Evolutionary conservation across 2,888 invertebrate genomes (phyloP).

Genomic region (Melieria omissa): DNA sequence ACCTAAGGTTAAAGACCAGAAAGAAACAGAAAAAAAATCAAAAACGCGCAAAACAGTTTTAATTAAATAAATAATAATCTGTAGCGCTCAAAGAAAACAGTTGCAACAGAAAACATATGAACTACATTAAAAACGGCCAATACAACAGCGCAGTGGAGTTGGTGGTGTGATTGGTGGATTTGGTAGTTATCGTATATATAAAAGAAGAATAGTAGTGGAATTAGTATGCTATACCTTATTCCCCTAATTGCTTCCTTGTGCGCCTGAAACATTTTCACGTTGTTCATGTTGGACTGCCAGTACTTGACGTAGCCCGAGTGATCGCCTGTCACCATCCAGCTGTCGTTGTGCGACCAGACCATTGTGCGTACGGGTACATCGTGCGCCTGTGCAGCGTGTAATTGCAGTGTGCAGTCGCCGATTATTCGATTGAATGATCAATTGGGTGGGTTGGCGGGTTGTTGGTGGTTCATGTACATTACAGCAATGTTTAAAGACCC

Average conservation of each 20-base stretch:
- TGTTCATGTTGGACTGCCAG: constrained; percentile 99
- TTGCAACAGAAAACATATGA: too few relatives aligned
- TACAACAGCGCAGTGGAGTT: too few relatives aligned
- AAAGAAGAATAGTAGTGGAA: constrained; percentile 48
- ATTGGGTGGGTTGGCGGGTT: too few relatives aligned
- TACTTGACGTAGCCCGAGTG: constrained; percentile 99
- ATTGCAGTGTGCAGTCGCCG: background rate
- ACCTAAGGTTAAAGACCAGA: too few relatives aligned
- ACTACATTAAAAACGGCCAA: too few relatives aligned
- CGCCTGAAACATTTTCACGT: constrained; percentile 99
- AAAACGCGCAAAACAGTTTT: too few relatives aligned
- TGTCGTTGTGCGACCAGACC: constrained; percentile 99
- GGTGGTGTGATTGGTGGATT: too few relatives aligned
- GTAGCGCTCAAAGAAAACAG: too few relatives aligned
- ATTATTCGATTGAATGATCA: background rate
- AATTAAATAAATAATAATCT: too few relatives aligned
- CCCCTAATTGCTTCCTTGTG: constrained; percentile 99
- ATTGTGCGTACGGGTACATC: constrained; percentile 98
- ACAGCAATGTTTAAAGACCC: too few relatives aligned
- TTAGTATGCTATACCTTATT: constrained; percentile 81
- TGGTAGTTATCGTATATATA: constrained; percentile 11
- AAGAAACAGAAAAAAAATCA: too few relatives aligned
- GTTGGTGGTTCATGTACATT: too few relatives aligned
- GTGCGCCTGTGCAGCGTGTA: constrained; percentile 81
- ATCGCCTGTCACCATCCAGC: constrained; percentile 99